Percentiles rank a stretch among this genome's conserved stretches.
phyloP scores from a whole-genome alignment of 1,140 invertebrate genomes.

The Drosophila mojavensis region DNA sequence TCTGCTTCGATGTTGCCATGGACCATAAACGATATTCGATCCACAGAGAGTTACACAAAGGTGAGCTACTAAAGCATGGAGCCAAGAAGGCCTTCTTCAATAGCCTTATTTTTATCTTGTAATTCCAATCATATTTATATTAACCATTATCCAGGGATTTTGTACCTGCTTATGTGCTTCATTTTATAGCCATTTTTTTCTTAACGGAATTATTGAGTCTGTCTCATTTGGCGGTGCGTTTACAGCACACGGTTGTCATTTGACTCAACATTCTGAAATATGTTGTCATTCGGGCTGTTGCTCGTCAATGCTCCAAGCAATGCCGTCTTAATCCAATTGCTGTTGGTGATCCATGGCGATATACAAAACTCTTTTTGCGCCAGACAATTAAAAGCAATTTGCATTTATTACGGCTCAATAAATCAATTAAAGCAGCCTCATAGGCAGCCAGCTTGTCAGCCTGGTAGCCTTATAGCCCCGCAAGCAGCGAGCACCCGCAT shows the following conservation, averaged over 20 bases:
- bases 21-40: constrained; percentile 88
- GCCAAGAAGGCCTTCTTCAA: no score
- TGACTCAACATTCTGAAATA: neutral
- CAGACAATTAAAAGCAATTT: constrained; percentile 78
- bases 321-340: constrained; percentile 42
- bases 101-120: no score
- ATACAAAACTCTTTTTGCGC: constrained; percentile 28
- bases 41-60: constrained; percentile 86
- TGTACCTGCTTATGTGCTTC: no score
- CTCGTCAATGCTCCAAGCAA: neutral
- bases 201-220: no score
- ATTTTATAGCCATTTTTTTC: no score
- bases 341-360: constrained; percentile 16
- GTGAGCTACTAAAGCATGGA: constrained; percentile 41
- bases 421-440: constrained; percentile 65
- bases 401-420: constrained; percentile 70
- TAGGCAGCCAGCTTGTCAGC: neutral
- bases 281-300: constrained; percentile 1
- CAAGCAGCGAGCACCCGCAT: constrained; percentile 31
- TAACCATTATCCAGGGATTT: no score
- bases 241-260: no score
- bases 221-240: no score
- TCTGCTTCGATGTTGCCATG: constrained; percentile 91
- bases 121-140: neutral
- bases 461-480: constrained; percentile 32